Percentiles rank a stretch among this genome's conserved stretches.
Conservation (phyloP, 2,797 vertebrate species). For the Sebastiscus tertius region DNA sequence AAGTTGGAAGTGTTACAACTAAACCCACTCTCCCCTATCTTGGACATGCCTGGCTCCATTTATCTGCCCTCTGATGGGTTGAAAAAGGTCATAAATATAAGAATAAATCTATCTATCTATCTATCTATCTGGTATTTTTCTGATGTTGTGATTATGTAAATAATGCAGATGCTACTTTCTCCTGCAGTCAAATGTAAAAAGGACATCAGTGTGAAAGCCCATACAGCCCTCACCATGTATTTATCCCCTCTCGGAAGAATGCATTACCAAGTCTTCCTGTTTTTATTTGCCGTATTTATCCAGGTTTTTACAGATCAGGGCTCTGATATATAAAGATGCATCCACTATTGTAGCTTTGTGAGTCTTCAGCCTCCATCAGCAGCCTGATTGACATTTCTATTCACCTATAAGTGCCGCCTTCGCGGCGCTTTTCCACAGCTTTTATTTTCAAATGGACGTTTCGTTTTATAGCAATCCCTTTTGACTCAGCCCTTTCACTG, state of each 20-base stretch:
- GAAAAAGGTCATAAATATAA: neutral
- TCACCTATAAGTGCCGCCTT: slow-evolving; percentile 89
- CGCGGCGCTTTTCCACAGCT: slow-evolving; percentile 85
- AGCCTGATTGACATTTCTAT: slow-evolving; percentile 86
- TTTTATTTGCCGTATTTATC: slow-evolving; percentile 78
- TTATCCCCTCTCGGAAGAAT: slow-evolving; percentile 65
- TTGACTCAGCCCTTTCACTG: slow-evolving; percentile 77
- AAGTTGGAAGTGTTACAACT: neutral
- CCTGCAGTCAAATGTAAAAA: slow-evolving; percentile 11
- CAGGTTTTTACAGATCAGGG: slow-evolving; percentile 84
- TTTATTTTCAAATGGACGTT: slow-evolving; percentile 90
- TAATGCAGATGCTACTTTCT: slow-evolving; percentile 11
- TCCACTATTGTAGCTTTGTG: slow-evolving; percentile 72
- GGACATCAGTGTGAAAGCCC: slow-evolving; percentile 5
- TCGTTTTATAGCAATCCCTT: slow-evolving; percentile 85
- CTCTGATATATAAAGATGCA: slow-evolving; percentile 78
- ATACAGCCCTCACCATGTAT: slow-evolving; percentile 52
- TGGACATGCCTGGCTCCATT: neutral
- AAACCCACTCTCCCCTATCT: neutral
- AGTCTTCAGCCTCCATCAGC: slow-evolving; percentile 77
- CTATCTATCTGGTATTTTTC: neutral
- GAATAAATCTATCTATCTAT: neutral
- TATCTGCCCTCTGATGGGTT: neutral
- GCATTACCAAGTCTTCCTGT: slow-evolving; percentile 69
- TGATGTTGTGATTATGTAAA: slow-evolving; percentile 32